Percentiles rank a stretch among this genome's conserved stretches.
phyloP scores from a whole-genome alignment of 2,113 vertebrate genomes.

The Lepus europaeus region DNA sequence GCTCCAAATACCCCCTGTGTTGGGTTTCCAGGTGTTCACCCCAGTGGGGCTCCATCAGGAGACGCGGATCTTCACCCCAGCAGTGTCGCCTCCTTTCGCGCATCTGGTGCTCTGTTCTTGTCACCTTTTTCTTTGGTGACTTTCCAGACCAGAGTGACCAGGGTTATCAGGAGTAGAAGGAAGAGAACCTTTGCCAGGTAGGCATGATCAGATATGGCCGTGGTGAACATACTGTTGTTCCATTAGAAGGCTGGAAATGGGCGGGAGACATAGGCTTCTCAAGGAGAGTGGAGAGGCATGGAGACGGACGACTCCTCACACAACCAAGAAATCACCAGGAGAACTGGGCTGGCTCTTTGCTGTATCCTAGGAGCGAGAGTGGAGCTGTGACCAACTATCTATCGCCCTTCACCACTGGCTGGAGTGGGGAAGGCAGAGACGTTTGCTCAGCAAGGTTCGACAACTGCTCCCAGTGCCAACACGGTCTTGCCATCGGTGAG shows the following conservation, averaged over 20 bases:
- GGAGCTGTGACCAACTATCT: no score
- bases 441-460: neutral
- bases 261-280: conserved; percentile 10
- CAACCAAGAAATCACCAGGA: neutral
- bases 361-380: no score
- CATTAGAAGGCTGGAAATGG: neutral
- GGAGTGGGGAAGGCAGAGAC: neutral
- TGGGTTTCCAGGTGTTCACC: neutral
- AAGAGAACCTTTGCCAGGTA: conserved; percentile 20
- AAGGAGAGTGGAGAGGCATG: neutral
- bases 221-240: neutral
- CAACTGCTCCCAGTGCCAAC: neutral
- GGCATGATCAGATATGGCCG: neutral
- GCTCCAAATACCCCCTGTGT: neutral
- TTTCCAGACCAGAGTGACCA: conserved; percentile 39
- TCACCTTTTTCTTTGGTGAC: neutral
- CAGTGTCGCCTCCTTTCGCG: neutral
- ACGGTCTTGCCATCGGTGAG: neutral
- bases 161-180: conserved; percentile 1
- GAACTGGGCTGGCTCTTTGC: neutral
- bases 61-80: neutral
- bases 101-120: neutral
- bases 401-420: neutral
- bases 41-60: neutral
- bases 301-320: neutral